phyloP scores from a whole-genome alignment of 2,888 invertebrate species.

The Empis stercorea region DNA sequence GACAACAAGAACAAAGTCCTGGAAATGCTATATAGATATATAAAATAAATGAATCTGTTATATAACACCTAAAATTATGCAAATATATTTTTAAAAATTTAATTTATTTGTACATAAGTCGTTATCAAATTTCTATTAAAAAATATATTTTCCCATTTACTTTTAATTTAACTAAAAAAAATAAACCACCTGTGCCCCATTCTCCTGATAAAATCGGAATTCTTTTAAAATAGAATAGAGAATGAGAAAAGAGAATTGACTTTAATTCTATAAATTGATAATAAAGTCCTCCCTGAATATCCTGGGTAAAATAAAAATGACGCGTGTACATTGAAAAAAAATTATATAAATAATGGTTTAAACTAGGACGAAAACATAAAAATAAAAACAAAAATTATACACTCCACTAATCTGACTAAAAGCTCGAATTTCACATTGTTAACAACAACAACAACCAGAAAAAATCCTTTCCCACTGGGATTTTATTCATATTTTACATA shows the following conservation, averaged over 20 bases:
- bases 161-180: no score
- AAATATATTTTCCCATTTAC: no score
- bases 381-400: not conserved
- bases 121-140: slow-evolving; percentile 7
- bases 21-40: slow-evolving; percentile 50
- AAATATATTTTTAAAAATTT: not conserved
- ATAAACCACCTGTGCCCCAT: slow-evolving; percentile 12
- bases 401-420: slow-evolving; percentile 13
- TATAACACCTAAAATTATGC: not conserved
- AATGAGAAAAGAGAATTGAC: no score
- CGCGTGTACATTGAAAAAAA: not conserved
- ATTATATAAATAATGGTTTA: no score
- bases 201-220: no score
- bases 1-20: slow-evolving; percentile 68
- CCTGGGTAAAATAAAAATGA: not conserved
- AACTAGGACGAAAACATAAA: not conserved
- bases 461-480: no score
- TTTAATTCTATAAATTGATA: not conserved
- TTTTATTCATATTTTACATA: no score
- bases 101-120: slow-evolving; percentile 11
- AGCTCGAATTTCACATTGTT: slow-evolving; percentile 1
- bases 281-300: not conserved
- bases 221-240: no score
- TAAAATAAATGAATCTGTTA: slow-evolving; percentile 7
- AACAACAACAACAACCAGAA: no score